These are phyloP conservation scores for Takifugu flavidus DNA, from an alignment of 2,113 vertebrate genomes.

Conservation along the genomic window DNA sequence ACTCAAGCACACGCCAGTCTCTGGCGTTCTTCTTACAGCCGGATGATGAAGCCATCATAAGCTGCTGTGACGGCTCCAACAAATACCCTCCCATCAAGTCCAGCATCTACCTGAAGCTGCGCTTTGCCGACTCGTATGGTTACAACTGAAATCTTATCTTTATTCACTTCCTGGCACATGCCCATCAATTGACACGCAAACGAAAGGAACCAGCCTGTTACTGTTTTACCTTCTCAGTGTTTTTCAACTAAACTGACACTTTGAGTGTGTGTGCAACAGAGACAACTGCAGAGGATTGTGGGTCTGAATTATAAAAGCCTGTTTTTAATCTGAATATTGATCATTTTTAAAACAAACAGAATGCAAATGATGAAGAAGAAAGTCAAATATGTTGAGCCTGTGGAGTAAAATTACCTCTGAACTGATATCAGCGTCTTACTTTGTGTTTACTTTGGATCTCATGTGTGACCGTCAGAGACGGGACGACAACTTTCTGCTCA, in stretches of 20 bases:
- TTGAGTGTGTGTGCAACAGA: no score
- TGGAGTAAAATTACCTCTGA: neutral
- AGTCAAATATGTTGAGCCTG: neutral
- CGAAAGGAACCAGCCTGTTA: no score
- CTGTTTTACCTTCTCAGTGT: no score
- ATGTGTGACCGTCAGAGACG: no score
- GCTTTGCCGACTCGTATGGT: slow-evolving; percentile 43
- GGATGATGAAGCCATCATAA: slow-evolving; percentile 56
- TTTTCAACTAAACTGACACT: no score
- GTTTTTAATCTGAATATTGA: no score
- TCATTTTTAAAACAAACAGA: no score
- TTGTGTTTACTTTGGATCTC: slow-evolving; percentile 4
- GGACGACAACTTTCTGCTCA: no score
- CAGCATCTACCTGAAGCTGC: slow-evolving; percentile 41
- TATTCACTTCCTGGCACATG: no score
- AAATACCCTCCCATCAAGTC: slow-evolving; percentile 65
- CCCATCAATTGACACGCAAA: no score
- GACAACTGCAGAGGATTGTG: no score
- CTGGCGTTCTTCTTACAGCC: slow-evolving; percentile 74
- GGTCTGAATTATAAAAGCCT: no score
- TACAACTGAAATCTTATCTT: neutral
- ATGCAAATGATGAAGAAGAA: neutral
- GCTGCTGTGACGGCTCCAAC: slow-evolving; percentile 65
- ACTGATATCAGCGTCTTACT: neutral
- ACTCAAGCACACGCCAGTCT: slow-evolving; percentile 66